A percentile compares a stretch with the other conserved stretches of the same genome.
These are phyloP conservation scores for Dipodomys ordii DNA, from an alignment of 2,113 vertebrate species.

Conservation along the genomic window DNA sequence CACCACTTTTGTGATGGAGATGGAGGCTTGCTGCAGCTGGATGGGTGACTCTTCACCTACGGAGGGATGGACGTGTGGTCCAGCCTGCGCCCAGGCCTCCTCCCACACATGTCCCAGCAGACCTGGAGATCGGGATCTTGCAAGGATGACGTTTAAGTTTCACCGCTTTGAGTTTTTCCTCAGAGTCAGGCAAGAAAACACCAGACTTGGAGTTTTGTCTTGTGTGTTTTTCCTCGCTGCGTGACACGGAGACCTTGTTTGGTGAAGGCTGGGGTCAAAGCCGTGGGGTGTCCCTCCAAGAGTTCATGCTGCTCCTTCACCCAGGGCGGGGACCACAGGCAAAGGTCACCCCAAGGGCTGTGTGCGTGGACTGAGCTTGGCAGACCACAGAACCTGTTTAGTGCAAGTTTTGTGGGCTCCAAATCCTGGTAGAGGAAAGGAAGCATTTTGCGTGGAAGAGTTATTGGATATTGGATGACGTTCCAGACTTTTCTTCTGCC, in stretches of 20 bases:
- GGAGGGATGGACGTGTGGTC: not conserved
- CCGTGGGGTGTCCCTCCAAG: too few relatives aligned
- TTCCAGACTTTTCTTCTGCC: not conserved
- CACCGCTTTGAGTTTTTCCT: not conserved
- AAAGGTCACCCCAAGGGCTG: too few relatives aligned
- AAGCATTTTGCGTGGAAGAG: not conserved
- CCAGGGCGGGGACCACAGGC: too few relatives aligned
- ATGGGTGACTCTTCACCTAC: not conserved
- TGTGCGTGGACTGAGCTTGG: not conserved
- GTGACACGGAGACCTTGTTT: not conserved
- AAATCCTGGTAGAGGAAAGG: not conserved
- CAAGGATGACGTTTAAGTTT: not conserved
- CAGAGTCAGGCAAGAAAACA: not conserved
- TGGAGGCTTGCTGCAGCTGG: not conserved
- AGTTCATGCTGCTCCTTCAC: too few relatives aligned
- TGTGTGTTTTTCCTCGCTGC: not conserved
- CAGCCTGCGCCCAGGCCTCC: accelerated
- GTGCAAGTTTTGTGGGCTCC: not conserved
- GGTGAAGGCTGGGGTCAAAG: not conserved
- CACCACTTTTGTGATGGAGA: too few relatives aligned
- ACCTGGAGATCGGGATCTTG: not conserved
- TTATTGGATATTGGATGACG: not conserved
- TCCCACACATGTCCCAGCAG: not conserved
- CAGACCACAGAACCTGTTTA: not conserved
- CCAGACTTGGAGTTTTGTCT: not conserved